Base-by-base conservation (phyloP, 2,888 invertebrate species). In the Ophonus ardosiacus region DNA sequence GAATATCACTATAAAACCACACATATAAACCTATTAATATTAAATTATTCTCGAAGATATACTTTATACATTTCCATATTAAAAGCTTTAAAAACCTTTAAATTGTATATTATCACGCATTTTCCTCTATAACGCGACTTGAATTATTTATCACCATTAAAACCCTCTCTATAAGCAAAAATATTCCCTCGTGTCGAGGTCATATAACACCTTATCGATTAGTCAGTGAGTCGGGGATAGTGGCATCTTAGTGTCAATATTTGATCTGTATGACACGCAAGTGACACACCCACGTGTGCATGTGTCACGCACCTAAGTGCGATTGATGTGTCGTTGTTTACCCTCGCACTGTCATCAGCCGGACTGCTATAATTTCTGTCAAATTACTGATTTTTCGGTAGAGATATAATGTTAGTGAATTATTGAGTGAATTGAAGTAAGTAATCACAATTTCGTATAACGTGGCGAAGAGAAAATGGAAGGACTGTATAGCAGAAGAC, bases 221-320 rank as follows among this genome's bases (percentile, higher is more conserved):
- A 13, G 21, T 61, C 17, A 21, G 43, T 43, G 21, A 13, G 21
- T 61, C 17, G 43, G 43, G 71, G 21, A n/a, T 15, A 10, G 18
- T 40, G 51, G 40, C 82, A 82, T 71, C 82, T 82, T 82, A 56
- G 71, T 82, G 82, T 82, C 82, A 82, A 82, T 82, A 71, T 82
- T 82, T 82, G 71, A 18, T 71, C 82, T 56, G 57, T 38, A 68
- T 71, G 82, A 82, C 82, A 71, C 68, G 71, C 82, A 71, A 31
- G 56, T 71, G 82, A 82, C 82, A 71, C 68, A 56, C 82, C 68
- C 51, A 43, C 68, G 38, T 31, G 31, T 15, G 61, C 61, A 38
- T 38, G 61, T 38, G 59, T 17, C 79, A 79, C 79, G 79, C 38
- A 61, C 61, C 17, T 17, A 15, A 13, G 43, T 51, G 31, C 21